Percentiles rank a stretch among this genome's conserved stretches.
These are phyloP conservation scores for Lepeophtheirus salmonis DNA, from an alignment of 1,140 invertebrate species.

Conservation along the genomic window DNA sequence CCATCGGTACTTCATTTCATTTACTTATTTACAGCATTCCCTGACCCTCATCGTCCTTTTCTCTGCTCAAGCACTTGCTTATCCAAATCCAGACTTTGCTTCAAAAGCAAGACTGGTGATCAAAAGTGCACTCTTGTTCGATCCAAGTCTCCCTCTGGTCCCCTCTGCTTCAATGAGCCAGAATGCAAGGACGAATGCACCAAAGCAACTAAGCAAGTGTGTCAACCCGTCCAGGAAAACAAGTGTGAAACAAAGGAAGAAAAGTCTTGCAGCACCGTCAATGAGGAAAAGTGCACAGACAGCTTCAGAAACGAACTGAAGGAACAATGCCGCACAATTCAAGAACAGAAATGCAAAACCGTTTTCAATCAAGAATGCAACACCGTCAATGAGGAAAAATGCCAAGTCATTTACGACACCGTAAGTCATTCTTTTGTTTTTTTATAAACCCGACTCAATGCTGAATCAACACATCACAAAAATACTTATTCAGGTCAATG, in stretches of 20 bases:
- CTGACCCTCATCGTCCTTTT: no score
- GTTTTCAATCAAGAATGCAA: neutral
- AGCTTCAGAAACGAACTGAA: neutral
- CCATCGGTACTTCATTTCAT: no score
- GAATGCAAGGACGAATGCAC: constrained; percentile 7
- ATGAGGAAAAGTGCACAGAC: constrained; percentile 1
- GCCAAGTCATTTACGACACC: neutral
- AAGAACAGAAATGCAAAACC: constrained; percentile 6
- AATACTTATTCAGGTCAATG: neutral
- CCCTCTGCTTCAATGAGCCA: constrained; percentile 12
- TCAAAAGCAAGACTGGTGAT: no score
- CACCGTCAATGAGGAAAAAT: constrained; percentile 8
- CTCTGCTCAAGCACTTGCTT: no score
- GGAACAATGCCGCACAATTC: neutral
- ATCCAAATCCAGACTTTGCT: no score
- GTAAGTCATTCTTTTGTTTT: neutral
- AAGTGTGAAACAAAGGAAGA: neutral
- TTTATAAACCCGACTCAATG: neutral
- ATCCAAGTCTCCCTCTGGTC: neutral
- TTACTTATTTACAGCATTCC: no score
- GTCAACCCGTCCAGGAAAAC: neutral
- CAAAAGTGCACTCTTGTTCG: constrained; percentile 4
- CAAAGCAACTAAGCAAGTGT: constrained; percentile 1
- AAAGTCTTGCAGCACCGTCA: constrained; percentile 4
- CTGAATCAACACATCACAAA: no score